phyloP scores from a whole-genome alignment of 2,888 invertebrate genomes.

The Ichneumoninae sp. region DNA sequence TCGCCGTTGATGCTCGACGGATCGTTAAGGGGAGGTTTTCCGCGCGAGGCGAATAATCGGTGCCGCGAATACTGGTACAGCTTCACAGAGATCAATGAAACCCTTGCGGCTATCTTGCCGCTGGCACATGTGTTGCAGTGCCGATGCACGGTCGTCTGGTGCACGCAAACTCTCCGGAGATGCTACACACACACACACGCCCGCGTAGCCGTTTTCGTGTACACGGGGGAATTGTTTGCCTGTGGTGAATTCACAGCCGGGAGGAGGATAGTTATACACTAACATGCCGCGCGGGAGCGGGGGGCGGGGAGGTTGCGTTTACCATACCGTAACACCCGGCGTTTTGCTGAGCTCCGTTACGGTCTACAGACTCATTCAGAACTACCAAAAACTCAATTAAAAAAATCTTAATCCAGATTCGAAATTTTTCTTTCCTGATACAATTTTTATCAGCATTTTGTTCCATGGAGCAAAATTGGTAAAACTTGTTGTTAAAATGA shows the following conservation, averaged over 20 bases:
- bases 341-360: background rate
- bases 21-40: conserved; percentile 82
- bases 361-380: conserved; percentile 1
- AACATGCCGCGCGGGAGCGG: background rate
- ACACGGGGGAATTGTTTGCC: background rate
- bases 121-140: conserved; percentile 29
- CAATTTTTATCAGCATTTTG: background rate
- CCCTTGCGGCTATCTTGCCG: conserved; percentile 39
- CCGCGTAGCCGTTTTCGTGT: conserved; percentile 23
- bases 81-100: background rate
- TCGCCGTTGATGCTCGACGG: conserved; percentile 79
- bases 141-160: background rate
- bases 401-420: background rate
- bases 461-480: background rate
- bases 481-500: background rate
- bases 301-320: conserved; percentile 10
- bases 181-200: conserved; percentile 28
- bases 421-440: background rate
- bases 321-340: conserved; percentile 31
- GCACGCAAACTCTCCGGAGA: conserved; percentile 35
- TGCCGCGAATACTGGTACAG: background rate
- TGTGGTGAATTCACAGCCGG: conserved; percentile 5
- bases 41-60: conserved; percentile 79
- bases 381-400: background rate
- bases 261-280: conserved; percentile 15